Percentiles rank a stretch among this genome's conserved stretches.
Conservation (phyloP, 2,888 invertebrate genomes). For the Mantis religiosa region DNA sequence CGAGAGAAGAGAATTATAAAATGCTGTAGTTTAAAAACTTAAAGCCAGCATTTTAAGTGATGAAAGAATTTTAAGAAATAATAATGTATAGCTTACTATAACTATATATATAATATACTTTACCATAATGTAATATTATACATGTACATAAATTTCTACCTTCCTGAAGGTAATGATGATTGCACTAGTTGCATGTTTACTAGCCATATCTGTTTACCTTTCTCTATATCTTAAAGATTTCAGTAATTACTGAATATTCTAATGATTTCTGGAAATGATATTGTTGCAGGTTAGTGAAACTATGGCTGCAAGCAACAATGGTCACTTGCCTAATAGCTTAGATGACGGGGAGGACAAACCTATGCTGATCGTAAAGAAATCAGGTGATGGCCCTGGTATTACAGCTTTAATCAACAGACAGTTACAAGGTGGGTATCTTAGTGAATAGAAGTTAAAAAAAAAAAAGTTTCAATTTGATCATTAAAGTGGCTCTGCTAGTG, state of each 20-base stretch:
- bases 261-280: neutral
- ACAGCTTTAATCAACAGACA: slow-evolving; percentile 72
- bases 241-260: neutral
- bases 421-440: slow-evolving; percentile 60
- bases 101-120: no score
- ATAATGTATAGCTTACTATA: no score
- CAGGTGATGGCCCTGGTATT: slow-evolving; percentile 70
- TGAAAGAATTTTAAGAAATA: no score
- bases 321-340: slow-evolving; percentile 66
- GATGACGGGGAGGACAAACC: slow-evolving; percentile 65
- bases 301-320: slow-evolving; percentile 63
- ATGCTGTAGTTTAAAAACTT: no score
- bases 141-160: no score
- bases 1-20: no score
- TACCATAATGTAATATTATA: no score
- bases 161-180: no score
- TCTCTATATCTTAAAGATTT: neutral
- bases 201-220: no score
- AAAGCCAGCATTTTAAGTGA: no score
- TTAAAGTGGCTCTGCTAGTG: neutral
- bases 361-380: slow-evolving; percentile 71
- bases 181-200: no score
- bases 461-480: neutral
- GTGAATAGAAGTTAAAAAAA: neutral
- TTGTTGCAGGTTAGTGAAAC: slow-evolving; percentile 69